phyloP scores from a whole-genome alignment of 1,140 invertebrate species.

The Brachionus angularis region DNA sequence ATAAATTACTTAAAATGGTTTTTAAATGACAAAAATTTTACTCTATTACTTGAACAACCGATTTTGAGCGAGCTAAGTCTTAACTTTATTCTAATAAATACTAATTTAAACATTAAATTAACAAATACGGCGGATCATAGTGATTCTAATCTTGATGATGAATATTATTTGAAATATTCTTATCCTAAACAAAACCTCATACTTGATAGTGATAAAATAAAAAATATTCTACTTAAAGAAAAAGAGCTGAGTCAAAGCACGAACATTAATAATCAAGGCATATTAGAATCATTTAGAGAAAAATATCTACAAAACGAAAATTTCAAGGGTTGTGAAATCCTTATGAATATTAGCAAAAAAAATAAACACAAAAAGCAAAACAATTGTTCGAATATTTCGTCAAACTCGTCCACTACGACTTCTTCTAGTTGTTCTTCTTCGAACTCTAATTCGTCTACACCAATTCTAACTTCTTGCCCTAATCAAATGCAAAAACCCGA shows the following conservation, averaged over 20 bases:
- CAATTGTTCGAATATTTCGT: too few species aligned
- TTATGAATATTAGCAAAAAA: slow-evolving; percentile 7
- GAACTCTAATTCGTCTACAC: slow-evolving; percentile 3
- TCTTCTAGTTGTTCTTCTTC: too few species aligned
- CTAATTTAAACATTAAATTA: not conserved
- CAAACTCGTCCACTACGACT: too few species aligned
- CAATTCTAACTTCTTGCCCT: not conserved
- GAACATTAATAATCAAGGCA: slow-evolving; percentile 21
- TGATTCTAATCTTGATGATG: not conserved
- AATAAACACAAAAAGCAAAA: not conserved
- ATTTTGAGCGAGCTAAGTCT: not conserved
- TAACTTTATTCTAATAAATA: not conserved
- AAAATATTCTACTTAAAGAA: slow-evolving; percentile 8
- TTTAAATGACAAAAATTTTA: not conserved
- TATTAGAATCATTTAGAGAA: slow-evolving; percentile 4
- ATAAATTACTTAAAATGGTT: slow-evolving; percentile 27
- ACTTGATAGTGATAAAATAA: slow-evolving; percentile 2
- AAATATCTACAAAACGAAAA: not conserved
- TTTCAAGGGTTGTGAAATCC: not conserved
- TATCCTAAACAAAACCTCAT: not conserved
- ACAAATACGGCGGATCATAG: not conserved
- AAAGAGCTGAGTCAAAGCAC: slow-evolving; percentile 15
- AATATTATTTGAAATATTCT: slow-evolving; percentile 11
- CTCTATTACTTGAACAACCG: slow-evolving; percentile 1
- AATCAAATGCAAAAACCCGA: not conserved